phyloP scores from a whole-genome alignment of 1,140 invertebrate genomes.

The Agraylea sexmaculata region DNA sequence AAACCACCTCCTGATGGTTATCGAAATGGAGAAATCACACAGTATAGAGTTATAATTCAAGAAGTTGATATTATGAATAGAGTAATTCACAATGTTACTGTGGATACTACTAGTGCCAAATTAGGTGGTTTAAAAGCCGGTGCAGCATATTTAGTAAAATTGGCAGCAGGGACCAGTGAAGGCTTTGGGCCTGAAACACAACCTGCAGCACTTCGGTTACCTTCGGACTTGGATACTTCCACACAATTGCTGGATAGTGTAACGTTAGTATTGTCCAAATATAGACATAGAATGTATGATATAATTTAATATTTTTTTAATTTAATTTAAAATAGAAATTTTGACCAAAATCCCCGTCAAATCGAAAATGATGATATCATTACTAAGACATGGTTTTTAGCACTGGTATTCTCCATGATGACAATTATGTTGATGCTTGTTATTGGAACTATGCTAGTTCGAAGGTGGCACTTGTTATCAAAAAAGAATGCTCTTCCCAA shows the following conservation, averaged over 20 bases:
- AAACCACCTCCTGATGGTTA: constrained; percentile 55
- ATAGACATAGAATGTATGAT: too few species aligned
- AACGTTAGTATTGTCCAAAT: background rate
- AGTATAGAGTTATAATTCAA: constrained; percentile 37
- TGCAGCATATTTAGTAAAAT: constrained; percentile 14
- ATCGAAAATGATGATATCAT: constrained; percentile 44
- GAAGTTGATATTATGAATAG: constrained; percentile 4
- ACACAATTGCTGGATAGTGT: constrained; percentile 9
- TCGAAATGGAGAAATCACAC: constrained; percentile 59
- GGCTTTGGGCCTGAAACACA: constrained; percentile 62
- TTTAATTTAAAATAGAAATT: too few species aligned
- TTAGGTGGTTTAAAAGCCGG: constrained; percentile 10
- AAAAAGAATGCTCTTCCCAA: constrained; percentile 30
- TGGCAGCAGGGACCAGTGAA: constrained; percentile 57
- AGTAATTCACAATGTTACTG: constrained; percentile 14
- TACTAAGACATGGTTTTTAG: constrained; percentile 67
- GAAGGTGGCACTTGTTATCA: constrained; percentile 46
- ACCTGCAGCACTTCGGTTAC: constrained; percentile 29
- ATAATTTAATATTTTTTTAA: too few species aligned
- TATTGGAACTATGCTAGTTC: constrained; percentile 49
- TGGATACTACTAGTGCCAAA: constrained; percentile 7
- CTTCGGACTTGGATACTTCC: constrained; percentile 7
- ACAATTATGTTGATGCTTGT: constrained; percentile 62
- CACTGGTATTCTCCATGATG: constrained; percentile 58
- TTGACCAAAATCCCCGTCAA: constrained; percentile 24